Percentiles rank a stretch among this genome's conserved stretches.
phyloP scores from a whole-genome alignment of 1,140 invertebrate species.

The Mylabris phalerata region DNA sequence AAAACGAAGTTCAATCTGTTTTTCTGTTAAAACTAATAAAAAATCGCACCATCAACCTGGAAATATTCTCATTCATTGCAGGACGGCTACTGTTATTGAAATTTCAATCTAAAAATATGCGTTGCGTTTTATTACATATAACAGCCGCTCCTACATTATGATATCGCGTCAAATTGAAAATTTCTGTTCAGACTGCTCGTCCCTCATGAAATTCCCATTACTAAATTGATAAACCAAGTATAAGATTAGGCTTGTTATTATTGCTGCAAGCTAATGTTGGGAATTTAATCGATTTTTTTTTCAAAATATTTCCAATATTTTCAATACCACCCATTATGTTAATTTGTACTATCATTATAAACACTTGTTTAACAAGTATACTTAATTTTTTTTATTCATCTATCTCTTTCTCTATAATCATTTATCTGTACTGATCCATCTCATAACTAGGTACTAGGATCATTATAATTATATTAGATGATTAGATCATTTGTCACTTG shows the following conservation, averaged over 20 bases:
- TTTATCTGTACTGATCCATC: no score
- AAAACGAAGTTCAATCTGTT: background rate
- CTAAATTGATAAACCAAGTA: constrained; percentile 11
- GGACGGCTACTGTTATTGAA: constrained; percentile 11
- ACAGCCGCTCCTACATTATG: constrained; percentile 13
- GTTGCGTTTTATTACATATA: constrained; percentile 13
- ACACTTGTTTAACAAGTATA: no score
- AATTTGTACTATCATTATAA: no score
- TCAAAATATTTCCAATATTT: background rate
- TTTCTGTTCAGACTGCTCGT: constrained; percentile 17
- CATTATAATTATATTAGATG: no score
- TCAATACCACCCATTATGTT: background rate
- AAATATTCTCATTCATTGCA: constrained; percentile 1
- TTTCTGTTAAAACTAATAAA: background rate
- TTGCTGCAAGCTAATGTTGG: no score
- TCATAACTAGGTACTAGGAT: no score
- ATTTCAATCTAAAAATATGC: constrained; percentile 11
- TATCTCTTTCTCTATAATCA: no score
- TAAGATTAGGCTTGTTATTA: no score
- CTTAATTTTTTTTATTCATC: no score
- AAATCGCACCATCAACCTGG: background rate
- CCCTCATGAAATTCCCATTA: constrained; percentile 15
- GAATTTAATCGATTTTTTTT: background rate
- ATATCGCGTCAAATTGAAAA: constrained; percentile 26
- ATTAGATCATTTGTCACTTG: no score